A percentile compares a stretch with the other conserved stretches of the same genome.
Conservation (phyloP, 2,113 vertebrate genomes). For the Craseonycteris thonglongyai region DNA sequence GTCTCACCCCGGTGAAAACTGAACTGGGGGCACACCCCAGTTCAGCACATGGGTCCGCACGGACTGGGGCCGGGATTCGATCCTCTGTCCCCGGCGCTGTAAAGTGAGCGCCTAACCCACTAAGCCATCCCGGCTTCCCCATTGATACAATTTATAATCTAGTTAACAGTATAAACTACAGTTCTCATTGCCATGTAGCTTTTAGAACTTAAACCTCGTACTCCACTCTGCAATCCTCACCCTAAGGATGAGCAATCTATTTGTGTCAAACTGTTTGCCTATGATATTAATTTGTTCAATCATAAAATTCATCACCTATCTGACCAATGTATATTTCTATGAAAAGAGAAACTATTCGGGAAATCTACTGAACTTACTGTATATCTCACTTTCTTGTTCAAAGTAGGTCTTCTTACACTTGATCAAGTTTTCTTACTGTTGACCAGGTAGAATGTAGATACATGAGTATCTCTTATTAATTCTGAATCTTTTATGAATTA, state of each 20-base stretch:
- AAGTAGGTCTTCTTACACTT: background rate
- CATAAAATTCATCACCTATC: background rate
- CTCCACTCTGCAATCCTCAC: accelerated
- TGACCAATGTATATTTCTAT: background rate
- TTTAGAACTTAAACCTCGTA: background rate
- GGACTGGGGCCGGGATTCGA: too few species aligned
- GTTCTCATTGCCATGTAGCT: background rate
- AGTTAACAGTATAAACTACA: background rate
- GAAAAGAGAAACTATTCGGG: background rate
- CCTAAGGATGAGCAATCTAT: background rate
- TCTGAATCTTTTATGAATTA: background rate
- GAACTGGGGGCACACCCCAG: too few species aligned
- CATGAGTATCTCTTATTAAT: background rate
- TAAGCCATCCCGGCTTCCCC: too few species aligned
- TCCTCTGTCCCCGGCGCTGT: too few species aligned
- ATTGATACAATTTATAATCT: too few species aligned
- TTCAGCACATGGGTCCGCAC: too few species aligned
- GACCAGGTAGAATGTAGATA: background rate
- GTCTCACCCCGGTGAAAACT: too few species aligned
- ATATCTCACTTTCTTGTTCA: background rate
- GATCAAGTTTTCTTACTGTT: too few species aligned
- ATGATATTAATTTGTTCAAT: background rate
- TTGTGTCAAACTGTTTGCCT: background rate
- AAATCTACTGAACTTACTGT: background rate
- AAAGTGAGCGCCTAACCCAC: too few species aligned